A percentile compares a stretch with the other conserved stretches of the same genome.
These are phyloP conservation scores for Papilio aristodemus DNA, from an alignment of 1,140 invertebrate species.

Conservation along the genomic window DNA sequence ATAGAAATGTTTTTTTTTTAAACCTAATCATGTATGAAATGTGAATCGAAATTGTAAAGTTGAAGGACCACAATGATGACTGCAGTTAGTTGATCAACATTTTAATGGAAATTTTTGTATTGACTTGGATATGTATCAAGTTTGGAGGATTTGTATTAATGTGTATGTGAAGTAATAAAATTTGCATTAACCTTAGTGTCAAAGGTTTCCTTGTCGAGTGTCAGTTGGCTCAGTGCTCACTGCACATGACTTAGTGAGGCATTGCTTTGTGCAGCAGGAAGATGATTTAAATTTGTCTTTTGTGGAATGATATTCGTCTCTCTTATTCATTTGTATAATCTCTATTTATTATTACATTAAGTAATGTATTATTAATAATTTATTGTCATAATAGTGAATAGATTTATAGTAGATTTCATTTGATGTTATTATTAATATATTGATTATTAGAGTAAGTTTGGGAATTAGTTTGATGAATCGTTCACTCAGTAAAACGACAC, in stretches of 20 bases:
- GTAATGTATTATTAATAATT: constrained; percentile 78
- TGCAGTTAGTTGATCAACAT: constrained; percentile 69
- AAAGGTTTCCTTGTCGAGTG: constrained; percentile 21
- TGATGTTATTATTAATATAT: constrained; percentile 76
- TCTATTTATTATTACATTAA: constrained; percentile 79
- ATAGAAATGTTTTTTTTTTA: too few relatives aligned
- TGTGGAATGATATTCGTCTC: constrained; percentile 74
- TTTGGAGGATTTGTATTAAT: constrained; percentile 49
- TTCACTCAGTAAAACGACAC: constrained; percentile 51
- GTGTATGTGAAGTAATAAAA: constrained; percentile 39
- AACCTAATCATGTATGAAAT: constrained; percentile 39
- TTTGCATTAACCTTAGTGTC: constrained; percentile 29
- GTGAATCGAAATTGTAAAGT: constrained; percentile 60
- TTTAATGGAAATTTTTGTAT: constrained; percentile 63
- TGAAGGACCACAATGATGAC: constrained; percentile 68
- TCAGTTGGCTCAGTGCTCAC: constrained; percentile 6
- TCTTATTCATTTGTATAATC: constrained; percentile 77
- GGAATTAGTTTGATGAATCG: constrained; percentile 67
- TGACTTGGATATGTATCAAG: constrained; percentile 53
- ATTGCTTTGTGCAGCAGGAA: constrained; percentile 24
- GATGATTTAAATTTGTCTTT: constrained; percentile 47
- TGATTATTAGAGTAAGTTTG: constrained; percentile 70
- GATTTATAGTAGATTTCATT: constrained; percentile 75
- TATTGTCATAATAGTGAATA: constrained; percentile 73
- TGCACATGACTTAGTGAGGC: constrained; percentile 27